These are phyloP conservation scores for Mesocricetus auratus DNA, from an alignment of 2,113 vertebrate species.

Conservation along the genomic window DNA sequence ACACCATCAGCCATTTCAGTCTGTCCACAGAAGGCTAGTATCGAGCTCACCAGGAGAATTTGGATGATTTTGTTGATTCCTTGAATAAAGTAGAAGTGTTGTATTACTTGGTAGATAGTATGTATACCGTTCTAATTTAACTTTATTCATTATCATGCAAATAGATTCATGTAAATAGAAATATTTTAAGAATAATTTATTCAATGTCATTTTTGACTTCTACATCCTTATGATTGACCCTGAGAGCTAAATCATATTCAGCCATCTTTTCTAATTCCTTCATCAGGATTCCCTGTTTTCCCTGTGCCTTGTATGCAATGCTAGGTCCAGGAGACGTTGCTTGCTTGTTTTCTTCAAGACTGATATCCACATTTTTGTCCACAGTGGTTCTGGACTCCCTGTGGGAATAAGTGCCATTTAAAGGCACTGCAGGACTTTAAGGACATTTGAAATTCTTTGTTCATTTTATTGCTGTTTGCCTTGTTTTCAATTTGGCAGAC, in stretches of 20 bases:
- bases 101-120: not conserved
- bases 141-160: conserved; percentile 5
- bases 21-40: not conserved
- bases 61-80: conserved; percentile 15
- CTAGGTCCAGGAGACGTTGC: not conserved
- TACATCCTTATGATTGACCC: not conserved
- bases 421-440: not conserved
- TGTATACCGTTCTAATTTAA: conserved; percentile 1
- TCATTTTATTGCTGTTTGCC: conserved; percentile 17
- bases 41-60: not conserved
- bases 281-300: not conserved
- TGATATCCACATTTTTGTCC: not conserved
- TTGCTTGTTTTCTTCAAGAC: not conserved
- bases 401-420: not conserved
- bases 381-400: not conserved
- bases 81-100: not conserved
- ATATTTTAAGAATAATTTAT: not conserved
- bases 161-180: not conserved
- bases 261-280: conserved; percentile 5
- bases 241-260: not conserved
- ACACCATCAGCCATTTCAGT: not conserved
- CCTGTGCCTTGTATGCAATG: not conserved
- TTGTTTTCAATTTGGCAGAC: not conserved
- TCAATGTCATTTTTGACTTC: not conserved
- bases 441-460: conserved; percentile 52